Base-by-base conservation (phyloP, 2,888 invertebrate species). In the Sacculina carcini region DNA sequence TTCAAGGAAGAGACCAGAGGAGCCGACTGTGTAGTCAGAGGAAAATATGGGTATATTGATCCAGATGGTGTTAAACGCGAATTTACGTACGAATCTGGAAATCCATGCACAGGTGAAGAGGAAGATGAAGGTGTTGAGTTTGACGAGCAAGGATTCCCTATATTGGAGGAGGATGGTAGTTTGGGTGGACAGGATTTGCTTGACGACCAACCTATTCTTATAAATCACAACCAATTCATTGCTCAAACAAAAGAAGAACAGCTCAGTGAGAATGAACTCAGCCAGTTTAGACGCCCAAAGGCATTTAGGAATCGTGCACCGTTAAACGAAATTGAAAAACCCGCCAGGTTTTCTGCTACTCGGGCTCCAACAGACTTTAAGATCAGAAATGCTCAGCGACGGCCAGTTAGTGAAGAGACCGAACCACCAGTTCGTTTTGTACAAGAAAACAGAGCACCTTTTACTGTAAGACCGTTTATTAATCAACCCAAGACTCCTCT, bases 1-100 rank as follows among this genome's bases (percentile, higher is more conserved):
- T 84, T 83, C 70, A 83, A 83, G 62, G 83, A 84, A 62, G 83
- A 84, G 64, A 83, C 82, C 3, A 68, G 83, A 53, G 83, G 82
- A 47, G 78, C 79, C 1, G 83, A 84, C 66, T 84, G 83, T 64
- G 81, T 84, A 0, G 83, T 83, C 5, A 73, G 82, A 54, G 84
- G 84, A 50, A 83, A 83, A 64, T 84, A 84, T 65, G 84, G 84
- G 23, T 84, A 84, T 68, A 70, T 84, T 12, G 84, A 84, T 66
- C 83, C 83, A 1, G 81, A 82, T 58, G 84, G 84, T 58, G 80
- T 82, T 67, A 80, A 80, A 61, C 67, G 83, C 57, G 83, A 84
- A 65, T 83, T 84, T 66, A 80, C 79, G 5, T 84, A 84, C 66
- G 82, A 82, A 1, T 80, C 80, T 24, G 83, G 83, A 21, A 82